Conservation (phyloP, 2,113 vertebrate genomes). For the Rousettus leschenaultii region DNA sequence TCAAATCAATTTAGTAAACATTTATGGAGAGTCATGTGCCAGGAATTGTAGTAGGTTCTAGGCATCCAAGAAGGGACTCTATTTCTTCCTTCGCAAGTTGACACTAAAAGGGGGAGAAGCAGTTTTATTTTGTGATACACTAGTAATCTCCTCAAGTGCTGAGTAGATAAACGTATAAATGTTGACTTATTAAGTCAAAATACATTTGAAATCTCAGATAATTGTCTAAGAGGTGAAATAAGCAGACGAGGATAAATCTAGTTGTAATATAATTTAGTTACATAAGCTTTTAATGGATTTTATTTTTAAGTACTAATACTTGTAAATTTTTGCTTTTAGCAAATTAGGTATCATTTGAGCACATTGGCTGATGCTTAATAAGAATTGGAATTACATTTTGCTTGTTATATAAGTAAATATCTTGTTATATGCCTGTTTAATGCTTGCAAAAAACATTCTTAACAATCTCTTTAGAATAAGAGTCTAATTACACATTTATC, state of each 20-base stretch:
- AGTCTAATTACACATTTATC: constrained; percentile 78
- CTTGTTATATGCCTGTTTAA: constrained; percentile 76
- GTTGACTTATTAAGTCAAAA: constrained; percentile 46
- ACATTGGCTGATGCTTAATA: constrained; percentile 64
- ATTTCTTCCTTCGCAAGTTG: neutral
- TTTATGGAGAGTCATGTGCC: neutral
- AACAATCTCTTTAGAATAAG: constrained; percentile 77
- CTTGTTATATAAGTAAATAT: constrained; percentile 77
- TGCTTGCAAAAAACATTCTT: constrained; percentile 64
- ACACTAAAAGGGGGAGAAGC: neutral
- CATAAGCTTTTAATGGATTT: constrained; percentile 75
- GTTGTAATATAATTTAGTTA: constrained; percentile 70
- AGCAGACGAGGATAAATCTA: constrained; percentile 65
- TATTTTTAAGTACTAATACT: constrained; percentile 74
- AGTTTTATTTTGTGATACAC: neutral
- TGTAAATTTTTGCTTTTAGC: constrained; percentile 75
- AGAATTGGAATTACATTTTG: constrained; percentile 73
- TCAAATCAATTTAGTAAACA: neutral
- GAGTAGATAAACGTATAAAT: constrained; percentile 39
- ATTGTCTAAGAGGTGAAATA: constrained; percentile 69
- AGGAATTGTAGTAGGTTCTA: neutral
- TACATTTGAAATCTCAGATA: constrained; percentile 58
- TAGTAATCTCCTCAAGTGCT: constrained; percentile 36
- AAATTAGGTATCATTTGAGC: constrained; percentile 74
- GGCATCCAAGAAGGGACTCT: neutral